Conservation (phyloP, 2,888 invertebrate species). For the Polylopha cassiicola region DNA sequence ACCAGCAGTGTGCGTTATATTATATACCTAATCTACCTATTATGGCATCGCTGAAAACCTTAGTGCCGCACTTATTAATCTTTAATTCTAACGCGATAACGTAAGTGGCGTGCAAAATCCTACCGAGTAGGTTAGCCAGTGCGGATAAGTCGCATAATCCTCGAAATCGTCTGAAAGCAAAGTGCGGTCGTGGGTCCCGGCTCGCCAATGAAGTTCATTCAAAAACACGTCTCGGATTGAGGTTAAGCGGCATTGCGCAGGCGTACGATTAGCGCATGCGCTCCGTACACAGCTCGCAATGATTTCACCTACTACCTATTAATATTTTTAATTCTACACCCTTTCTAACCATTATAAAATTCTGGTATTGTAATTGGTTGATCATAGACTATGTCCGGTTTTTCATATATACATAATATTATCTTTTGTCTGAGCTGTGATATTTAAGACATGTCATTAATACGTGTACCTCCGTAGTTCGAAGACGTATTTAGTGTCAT, state of each 20-base stretch:
- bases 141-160: conserved; percentile 34
- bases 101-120: conserved; percentile 11
- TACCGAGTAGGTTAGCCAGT: conserved; percentile 18
- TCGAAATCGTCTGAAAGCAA: conserved; percentile 53
- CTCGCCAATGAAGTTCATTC: conserved; percentile 65
- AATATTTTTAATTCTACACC: conserved; percentile 50
- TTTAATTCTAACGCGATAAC: conserved; percentile 10
- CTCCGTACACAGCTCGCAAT: conserved; percentile 49
- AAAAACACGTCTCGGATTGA: conserved; percentile 72
- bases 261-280: conserved; percentile 62
- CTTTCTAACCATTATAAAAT: conserved; percentile 8
- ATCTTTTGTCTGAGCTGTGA: no score
- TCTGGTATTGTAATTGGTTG: no score
- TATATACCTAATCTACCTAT: no score
- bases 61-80: no score
- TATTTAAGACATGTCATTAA: no score
- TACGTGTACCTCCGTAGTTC: no score
- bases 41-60: no score
- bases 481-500: no score
- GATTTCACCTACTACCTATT: conserved; percentile 63
- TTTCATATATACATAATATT: no score
- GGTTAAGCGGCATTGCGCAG: conserved; percentile 68
- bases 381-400: no score
- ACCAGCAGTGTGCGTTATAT: no score
- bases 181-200: conserved; percentile 55